Evolutionary conservation across 2,888 invertebrate genomes (phyloP), one percentile per base, ranked within the genome.

Genomic region (Morpho deidamia): DNA sequence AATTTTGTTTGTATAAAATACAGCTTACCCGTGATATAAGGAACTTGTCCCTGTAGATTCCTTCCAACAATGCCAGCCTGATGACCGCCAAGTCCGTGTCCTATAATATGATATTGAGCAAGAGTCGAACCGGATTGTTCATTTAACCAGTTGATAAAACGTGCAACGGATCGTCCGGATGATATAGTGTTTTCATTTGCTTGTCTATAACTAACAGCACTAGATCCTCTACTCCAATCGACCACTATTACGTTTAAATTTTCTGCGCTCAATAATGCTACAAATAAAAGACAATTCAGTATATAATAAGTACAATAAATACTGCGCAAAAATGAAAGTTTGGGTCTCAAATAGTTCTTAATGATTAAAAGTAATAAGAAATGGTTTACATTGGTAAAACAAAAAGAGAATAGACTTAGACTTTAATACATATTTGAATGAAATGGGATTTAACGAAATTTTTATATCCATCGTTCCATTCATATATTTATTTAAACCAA

Each of bases 231-330:
- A 46, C 77, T 78, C 85, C 85, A 85, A 58, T 86, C 85, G 1
- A 85, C 74, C 0, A 76, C 76, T 7, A 86, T 77, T 1, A 86
- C 68, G 58, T 86, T 86, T 2, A 82, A 65, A 37, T 85, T 79
- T 65, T 76, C 80, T 8, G 72, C 75, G 8, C 69, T 64, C 2
- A 84, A 69, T 52, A 78, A 74, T 7, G 72, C 85, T 83, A 59
- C 23, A 44, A 48, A 39, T 32, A 8, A 23, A 23, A 23, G 23
- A 23, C 23, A 23, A 23, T 23, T 23, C 1, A 23, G 23, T 23
- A 23, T 23, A 23, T 23, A 2, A 23, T 2, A 1, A 23, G 23
- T 23, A 23, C 3, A 23, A 23, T 23, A 23, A 23, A 23, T 23
- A 23, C 23, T 23, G 23, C 23, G 4, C 3, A 5, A 23, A 1